Conservation (phyloP, 2,888 invertebrate genomes). For the Copidosoma aretas region DNA sequence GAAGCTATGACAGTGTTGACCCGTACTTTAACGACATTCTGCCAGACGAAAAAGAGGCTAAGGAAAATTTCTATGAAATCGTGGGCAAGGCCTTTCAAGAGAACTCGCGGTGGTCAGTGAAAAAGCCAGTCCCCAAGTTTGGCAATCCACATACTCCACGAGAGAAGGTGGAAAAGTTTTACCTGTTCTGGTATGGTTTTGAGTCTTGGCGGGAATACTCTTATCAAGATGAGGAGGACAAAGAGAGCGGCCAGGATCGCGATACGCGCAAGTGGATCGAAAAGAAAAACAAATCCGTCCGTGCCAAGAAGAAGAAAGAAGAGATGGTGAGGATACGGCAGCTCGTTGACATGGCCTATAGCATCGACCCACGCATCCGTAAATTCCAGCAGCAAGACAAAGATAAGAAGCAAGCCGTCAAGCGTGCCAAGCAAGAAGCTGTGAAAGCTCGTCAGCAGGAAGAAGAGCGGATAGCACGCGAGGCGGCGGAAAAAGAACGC, state of each 20-base stretch:
- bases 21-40: conserved; percentile 89
- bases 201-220: conserved; percentile 99
- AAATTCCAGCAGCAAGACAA: conserved; percentile 94
- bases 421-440: conserved; percentile 85
- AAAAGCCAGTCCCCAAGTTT: conserved; percentile 82
- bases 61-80: conserved; percentile 79
- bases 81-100: conserved; percentile 72
- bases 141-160: conserved; percentile 79
- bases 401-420: conserved; percentile 86
- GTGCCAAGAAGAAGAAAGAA: conserved; percentile 94
- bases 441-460: conserved; percentile 83
- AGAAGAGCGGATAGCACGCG: conserved; percentile 77
- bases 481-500: conserved; percentile 68
- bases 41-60: conserved; percentile 78
- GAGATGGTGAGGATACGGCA: conserved; percentile 91
- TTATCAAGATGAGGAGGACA: conserved; percentile 98
- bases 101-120: conserved; percentile 91
- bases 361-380: conserved; percentile 90
- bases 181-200: conserved; percentile 98
- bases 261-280: conserved; percentile 98
- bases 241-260: conserved; percentile 95
- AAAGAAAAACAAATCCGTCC: conserved; percentile 92
- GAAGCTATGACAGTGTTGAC: conserved; percentile 96
- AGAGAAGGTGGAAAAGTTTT: conserved; percentile 90
- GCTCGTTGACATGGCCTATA: conserved; percentile 93